Base-by-base conservation (phyloP, 1,140 invertebrate genomes). In the Drosophila tani region DNA sequence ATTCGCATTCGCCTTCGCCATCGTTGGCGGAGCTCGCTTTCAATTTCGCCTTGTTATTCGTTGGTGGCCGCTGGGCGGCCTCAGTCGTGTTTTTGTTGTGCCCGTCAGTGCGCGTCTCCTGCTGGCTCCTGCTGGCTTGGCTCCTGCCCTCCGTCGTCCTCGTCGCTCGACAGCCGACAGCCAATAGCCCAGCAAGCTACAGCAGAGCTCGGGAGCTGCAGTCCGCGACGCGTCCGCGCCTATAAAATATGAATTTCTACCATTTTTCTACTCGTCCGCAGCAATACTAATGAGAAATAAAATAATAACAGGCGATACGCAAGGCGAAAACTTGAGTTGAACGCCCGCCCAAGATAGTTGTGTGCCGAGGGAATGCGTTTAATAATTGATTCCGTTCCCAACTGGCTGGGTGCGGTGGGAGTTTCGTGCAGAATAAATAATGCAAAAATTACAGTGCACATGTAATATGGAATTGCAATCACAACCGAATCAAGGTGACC, bases 51-150 rank as follows among this genome's bases (percentile, higher is more conserved):
- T 68, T 64, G 83, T 84, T 69, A 87, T 81, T 79, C 84, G 73
- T 90, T 81, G 85, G 81, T 90, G 84, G 85, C 84, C 78, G 86
- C 84, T 90, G 85, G 85, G 77, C 85, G 85, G 81, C 81, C 81
- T 88, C 85, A 88, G 85, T 88, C 86, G 85, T 88, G 81, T 90
- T 88, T 88, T 88, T 88, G 85, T 88, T 88, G 85, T 90, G 76
- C 68, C 68, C 70, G 75, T 77, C 81, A 56, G 53, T 75, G 85
- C 79, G 85, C 75, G 85, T 88, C 74, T 88, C 68, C 82, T 79
- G 77, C 78, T 79, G 81, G 81, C 79, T 56, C 73, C 69, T 55
- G 62, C 73, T 68, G 76, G 53, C 71, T 53, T 79, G 65, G 58
- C 32, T 47, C 51, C 51, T 55, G 51, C 51, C 53, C 32, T 47